A percentile compares a stretch with the other conserved stretches of the same genome.
These are phyloP conservation scores for Brachionus sp. DNA, from an alignment of 1,140 invertebrate species.

Conservation along the genomic window DNA sequence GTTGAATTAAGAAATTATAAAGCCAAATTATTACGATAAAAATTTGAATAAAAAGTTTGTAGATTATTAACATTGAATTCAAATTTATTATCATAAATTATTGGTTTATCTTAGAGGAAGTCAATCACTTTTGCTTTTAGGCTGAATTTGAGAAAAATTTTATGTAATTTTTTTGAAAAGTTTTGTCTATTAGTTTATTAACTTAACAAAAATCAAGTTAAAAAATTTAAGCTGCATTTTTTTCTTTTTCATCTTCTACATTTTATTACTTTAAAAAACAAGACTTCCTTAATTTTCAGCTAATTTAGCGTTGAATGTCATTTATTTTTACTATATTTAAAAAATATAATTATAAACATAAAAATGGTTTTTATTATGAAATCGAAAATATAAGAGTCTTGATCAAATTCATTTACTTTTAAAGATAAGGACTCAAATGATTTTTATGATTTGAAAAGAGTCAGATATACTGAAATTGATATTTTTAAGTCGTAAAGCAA, in stretches of 20 bases:
- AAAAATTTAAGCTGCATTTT: too few relatives aligned
- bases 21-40: neutral
- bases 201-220: too few relatives aligned
- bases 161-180: neutral
- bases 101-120: neutral
- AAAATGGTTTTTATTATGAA: neutral
- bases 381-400: neutral
- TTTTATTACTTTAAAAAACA: too few relatives aligned
- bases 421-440: neutral
- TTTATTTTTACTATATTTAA: too few relatives aligned
- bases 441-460: neutral
- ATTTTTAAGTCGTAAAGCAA: neutral
- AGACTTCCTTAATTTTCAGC: too few relatives aligned
- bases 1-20: constrained; percentile 20
- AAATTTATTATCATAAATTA: constrained; percentile 30
- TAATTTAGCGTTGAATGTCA: too few relatives aligned
- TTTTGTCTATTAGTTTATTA: neutral
- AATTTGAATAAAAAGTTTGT: neutral
- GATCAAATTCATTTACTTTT: neutral
- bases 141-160: neutral
- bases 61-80: constrained; percentile 11
- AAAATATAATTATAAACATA: too few relatives aligned
- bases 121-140: neutral
- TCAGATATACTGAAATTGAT: neutral
- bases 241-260: too few relatives aligned